These are phyloP conservation scores for Phalloptychus januarius DNA, from an alignment of 2,797 vertebrate species.

Conservation along the genomic window DNA sequence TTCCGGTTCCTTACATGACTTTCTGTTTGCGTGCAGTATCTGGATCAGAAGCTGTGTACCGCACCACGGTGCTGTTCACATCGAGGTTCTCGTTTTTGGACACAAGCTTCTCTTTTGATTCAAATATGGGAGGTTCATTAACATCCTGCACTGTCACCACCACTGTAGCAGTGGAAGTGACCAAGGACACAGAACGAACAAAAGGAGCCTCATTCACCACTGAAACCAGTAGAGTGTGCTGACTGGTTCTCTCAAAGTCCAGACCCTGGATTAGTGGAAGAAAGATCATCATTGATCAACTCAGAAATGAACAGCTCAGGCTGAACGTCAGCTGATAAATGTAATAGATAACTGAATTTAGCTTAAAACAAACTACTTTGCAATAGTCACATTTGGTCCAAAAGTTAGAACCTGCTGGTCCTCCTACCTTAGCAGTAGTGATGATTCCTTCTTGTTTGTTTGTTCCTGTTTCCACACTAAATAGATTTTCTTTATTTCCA, in stretches of 20 bases:
- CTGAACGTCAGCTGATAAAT: neutral
- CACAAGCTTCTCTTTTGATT: slow-evolving; percentile 61
- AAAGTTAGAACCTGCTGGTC: neutral
- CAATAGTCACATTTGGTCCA: too few species aligned
- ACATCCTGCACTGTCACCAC: slow-evolving; percentile 82
- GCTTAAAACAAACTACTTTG: too few species aligned
- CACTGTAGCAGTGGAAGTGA: slow-evolving; percentile 84
- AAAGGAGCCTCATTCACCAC: slow-evolving; percentile 86
- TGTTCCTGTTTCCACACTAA: slow-evolving; percentile 75
- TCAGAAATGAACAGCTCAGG: neutral
- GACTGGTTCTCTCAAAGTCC: slow-evolving; percentile 83
- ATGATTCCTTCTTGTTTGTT: slow-evolving; percentile 86
- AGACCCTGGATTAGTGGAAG: slow-evolving; percentile 73
- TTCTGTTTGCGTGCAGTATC: slow-evolving; percentile 83
- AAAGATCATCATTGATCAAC: slow-evolving; percentile 3
- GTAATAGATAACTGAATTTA: too few species aligned
- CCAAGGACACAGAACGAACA: slow-evolving; percentile 35
- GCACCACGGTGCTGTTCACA: slow-evolving; percentile 31
- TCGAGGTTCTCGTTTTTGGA: slow-evolving; percentile 75
- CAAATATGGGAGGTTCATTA: slow-evolving; percentile 88
- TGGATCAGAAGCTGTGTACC: slow-evolving; percentile 85
- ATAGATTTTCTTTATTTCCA: slow-evolving; percentile 76
- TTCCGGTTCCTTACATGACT: slow-evolving; percentile 88
- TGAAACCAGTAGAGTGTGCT: slow-evolving; percentile 78
- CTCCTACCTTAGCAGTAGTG: slow-evolving; percentile 79